Conservation (phyloP, 2,888 invertebrate species). For the Labia minor region DNA sequence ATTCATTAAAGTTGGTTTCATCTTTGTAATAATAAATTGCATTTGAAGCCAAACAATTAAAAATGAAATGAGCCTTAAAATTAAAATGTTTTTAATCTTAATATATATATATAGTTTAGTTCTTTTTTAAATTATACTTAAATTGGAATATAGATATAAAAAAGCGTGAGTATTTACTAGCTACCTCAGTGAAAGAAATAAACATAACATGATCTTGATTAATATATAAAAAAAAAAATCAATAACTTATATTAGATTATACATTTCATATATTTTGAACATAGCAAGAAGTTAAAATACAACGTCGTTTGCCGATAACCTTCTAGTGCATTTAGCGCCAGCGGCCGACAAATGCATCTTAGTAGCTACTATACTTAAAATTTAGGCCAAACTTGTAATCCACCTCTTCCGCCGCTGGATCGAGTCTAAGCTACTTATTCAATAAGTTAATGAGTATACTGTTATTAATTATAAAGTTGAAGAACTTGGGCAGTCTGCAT, state of each 20-base stretch:
- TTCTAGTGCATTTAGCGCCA: constrained; percentile 5
- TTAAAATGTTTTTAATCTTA: background rate
- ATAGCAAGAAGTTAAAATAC: background rate
- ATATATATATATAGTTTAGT: background rate
- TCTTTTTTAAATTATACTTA: background rate
- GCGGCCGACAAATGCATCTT: background rate
- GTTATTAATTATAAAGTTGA: background rate
- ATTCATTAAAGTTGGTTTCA: background rate
- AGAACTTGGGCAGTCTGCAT: background rate
- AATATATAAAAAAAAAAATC: background rate
- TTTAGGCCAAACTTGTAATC: constrained; percentile 8
- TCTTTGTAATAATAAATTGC: background rate
- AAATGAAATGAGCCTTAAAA: background rate
- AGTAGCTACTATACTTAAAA: constrained; percentile 3
- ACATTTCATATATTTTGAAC: background rate
- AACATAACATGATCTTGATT: background rate
- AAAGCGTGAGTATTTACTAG: constrained; percentile 1
- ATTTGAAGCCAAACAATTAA: background rate
- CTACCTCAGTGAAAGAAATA: background rate
- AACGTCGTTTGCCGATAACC: background rate
- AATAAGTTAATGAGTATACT: background rate
- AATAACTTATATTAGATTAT: background rate
- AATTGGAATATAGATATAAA: background rate
- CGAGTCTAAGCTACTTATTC: constrained; percentile 13
- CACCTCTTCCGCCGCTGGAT: constrained; percentile 13